Evolutionary conservation across 2,797 vertebrate genomes (phyloP).

Genomic region (Sandelia bainsii): DNA sequence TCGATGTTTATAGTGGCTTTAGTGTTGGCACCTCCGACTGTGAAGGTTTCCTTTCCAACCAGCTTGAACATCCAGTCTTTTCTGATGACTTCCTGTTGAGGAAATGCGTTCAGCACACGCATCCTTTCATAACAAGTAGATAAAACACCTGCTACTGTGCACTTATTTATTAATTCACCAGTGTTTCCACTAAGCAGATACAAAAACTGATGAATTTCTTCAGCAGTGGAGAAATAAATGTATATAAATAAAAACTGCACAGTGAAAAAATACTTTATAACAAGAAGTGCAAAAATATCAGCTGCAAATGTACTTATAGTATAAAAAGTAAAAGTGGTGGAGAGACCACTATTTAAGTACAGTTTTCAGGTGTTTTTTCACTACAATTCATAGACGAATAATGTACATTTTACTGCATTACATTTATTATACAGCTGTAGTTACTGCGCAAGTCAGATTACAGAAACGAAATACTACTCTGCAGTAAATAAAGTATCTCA

Average conservation of each 20-base stretch:
- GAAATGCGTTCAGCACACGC: neutral
- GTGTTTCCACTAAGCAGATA: too few species aligned
- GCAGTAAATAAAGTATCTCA: too few species aligned
- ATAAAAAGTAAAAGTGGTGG: slow-evolving; percentile 5
- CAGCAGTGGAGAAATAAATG: too few species aligned
- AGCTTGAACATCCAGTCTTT: slow-evolving; percentile 98
- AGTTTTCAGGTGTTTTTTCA: too few species aligned
- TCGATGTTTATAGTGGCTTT: slow-evolving; percentile 92
- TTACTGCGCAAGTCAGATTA: too few species aligned
- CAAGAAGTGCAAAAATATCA: neutral
- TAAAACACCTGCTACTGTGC: neutral
- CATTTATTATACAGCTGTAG: too few species aligned
- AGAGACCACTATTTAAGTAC: neutral
- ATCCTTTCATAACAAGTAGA: neutral
- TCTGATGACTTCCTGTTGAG: slow-evolving; percentile 88
- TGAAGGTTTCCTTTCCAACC: slow-evolving; percentile 93
- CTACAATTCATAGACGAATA: too few species aligned
- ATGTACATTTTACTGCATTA: too few species aligned
- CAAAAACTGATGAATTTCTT: neutral
- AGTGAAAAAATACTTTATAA: neutral
- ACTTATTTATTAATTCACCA: neutral
- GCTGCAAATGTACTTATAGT: slow-evolving; percentile 1
- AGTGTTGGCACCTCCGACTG: slow-evolving; percentile 85
- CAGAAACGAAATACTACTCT: too few species aligned
- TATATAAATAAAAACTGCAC: neutral